phyloP scores from a whole-genome alignment of 2,113 vertebrate species.

The Podilymbus podiceps region DNA sequence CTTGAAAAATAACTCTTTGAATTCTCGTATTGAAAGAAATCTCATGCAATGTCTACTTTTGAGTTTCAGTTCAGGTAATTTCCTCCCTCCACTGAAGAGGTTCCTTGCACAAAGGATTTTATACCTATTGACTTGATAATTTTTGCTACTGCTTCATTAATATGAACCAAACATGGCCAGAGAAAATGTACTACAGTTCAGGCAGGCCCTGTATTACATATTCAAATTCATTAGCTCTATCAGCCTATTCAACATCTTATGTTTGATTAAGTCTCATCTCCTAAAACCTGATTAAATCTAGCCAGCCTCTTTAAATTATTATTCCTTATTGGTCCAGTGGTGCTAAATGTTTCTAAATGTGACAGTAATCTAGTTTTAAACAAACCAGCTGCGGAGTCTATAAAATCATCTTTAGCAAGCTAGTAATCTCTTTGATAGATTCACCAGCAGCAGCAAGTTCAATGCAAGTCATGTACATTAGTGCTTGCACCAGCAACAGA shows the following conservation, averaged over 20 bases:
- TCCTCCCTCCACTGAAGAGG: not conserved
- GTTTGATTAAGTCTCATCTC: conserved; percentile 46
- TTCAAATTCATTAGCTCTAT: not conserved
- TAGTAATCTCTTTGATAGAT: not conserved
- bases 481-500: not conserved
- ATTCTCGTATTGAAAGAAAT: not conserved
- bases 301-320: not conserved
- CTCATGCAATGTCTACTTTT: not conserved
- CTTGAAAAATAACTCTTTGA: not conserved
- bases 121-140: not conserved
- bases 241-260: not conserved
- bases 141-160: not conserved
- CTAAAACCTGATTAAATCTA: conserved; percentile 43
- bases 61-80: not conserved
- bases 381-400: conserved; percentile 46
- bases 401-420: conserved; percentile 31
- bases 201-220: not conserved
- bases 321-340: conserved; percentile 1
- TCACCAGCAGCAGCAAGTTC: not conserved
- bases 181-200: not conserved
- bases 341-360: conserved; percentile 38
- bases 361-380: conserved; percentile 62
- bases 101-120: not conserved
- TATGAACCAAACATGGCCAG: not conserved
- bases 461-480: not conserved